These are phyloP conservation scores for Empidonax alnorum DNA, from an alignment of 2,113 vertebrate species.

Conservation along the genomic window DNA sequence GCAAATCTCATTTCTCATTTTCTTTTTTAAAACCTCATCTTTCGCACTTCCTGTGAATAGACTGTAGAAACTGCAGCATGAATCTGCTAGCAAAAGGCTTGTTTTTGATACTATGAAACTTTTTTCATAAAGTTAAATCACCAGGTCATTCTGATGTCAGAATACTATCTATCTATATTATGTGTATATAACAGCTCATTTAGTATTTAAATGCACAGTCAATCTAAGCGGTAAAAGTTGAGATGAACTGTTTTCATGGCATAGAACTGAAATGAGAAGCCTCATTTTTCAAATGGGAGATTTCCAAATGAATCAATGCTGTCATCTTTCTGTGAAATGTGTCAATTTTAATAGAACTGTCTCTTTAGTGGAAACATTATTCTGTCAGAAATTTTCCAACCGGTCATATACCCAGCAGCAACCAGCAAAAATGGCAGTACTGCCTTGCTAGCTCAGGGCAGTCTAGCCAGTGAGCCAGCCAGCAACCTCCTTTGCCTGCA, in stretches of 20 bases:
- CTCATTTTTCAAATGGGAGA: conserved; percentile 7
- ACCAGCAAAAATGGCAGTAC: conserved; percentile 32
- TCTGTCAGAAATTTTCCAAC: conserved; percentile 51
- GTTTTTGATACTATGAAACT: neutral
- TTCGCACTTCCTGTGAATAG: neutral
- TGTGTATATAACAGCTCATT: neutral
- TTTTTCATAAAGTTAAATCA: neutral
- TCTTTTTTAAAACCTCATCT: neutral
- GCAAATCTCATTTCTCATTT: neutral
- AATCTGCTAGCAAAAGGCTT: neutral
- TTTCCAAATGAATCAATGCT: conserved; percentile 11
- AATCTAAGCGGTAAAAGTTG: neutral
- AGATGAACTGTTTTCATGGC: neutral
- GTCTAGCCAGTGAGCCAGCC: neutral
- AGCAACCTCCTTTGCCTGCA: neutral
- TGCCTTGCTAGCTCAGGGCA: neutral
- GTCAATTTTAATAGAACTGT: conserved; percentile 55
- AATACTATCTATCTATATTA: neutral
- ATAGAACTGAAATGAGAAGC: neutral
- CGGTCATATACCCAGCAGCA: conserved; percentile 34
- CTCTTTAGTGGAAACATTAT: conserved; percentile 14
- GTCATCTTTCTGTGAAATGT: conserved; percentile 30
- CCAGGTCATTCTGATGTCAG: neutral
- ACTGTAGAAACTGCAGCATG: neutral
- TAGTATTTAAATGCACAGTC: neutral